Evolutionary conservation across 1,140 invertebrate genomes (phyloP), one percentile per base, ranked within the genome.

Genomic region (Dendroctonus valens): DNA sequence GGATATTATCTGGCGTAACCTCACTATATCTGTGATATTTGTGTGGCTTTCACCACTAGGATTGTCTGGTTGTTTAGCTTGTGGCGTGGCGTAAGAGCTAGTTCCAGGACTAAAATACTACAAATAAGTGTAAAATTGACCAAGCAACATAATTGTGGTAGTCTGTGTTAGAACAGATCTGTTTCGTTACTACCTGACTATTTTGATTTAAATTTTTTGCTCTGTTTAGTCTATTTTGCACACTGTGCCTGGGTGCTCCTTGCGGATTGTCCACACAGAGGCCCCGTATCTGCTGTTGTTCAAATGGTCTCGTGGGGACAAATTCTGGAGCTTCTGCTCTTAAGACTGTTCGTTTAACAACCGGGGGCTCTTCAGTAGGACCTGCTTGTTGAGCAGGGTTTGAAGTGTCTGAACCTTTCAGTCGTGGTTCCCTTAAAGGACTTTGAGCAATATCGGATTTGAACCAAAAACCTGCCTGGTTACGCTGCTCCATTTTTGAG

Each of bases 1-100:
- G 12, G 58, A 48, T 49, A 78, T 74, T 38, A 78, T 65, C 44
- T 72, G 67, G 65, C 74, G 68, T 8, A 78, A 62, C 42, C 72
- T 72, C 58, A 46, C 60, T 8, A 64, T 58, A 61, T 68, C 69
- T 7, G 61, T 12, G 50, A 52, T 12, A 5, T 52, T 12, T 26
- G 9, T 9, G 44, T 14, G 12, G 12, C 12, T 46, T 46, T 46
- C 44, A 46, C 3, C 4, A 46, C 9, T 9, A 46, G 12, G 12
- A 11, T 46, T 9, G 44, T 1, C 12, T 46, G 44, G 44, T 9
- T 46, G 12, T 46, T 46, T 4, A 46, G 44, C 9, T 46, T 11
- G 44, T 11, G 12, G 9, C 1, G 9, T 46, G 44, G 9, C 44
- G 44, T 14, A 46, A 11, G 44, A 46, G 12, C 12, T 9, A 12